Evolutionary conservation across 2,888 invertebrate species (phyloP), one percentile per base, ranked within the genome.

Genomic region (Galeopsomyia nigrocyanea): DNA sequence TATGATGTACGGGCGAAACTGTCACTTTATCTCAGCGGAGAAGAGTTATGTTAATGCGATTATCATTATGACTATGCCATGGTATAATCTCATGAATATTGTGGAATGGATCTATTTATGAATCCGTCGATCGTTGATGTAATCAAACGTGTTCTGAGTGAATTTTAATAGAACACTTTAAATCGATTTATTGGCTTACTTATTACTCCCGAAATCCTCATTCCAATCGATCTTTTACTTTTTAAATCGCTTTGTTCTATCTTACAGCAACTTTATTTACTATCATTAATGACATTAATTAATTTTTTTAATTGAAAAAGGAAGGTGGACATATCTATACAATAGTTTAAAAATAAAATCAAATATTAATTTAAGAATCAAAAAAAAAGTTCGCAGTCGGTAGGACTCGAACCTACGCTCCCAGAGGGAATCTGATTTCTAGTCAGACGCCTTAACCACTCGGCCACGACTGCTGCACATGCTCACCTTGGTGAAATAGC

Each of bases 341-440:
- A n/a, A n/a, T n/a, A n/a, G n/a, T n/a, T n/a, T n/a, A n/a, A n/a
- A n/a, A n/a, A n/a, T n/a, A n/a, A n/a, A n/a, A n/a, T n/a, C n/a
- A n/a, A n/a, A n/a, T n/a, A n/a, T n/a, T n/a, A n/a, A n/a, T n/a
- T 26, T 26, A 26, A 2, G 26, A 26, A 26, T 26, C n/a, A 64
- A 60, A 66, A 63, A 50, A 62, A 75, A 60, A 31, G 10, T 14
- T 81, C 93, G 93, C 93, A 92, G 93, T 91, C 92, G 92, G 93
- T 92, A 93, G 93, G 93, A 93, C 92, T 93, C 93, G 93, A 93
- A 93, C 93, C 93, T 93, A 92, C 93, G 93, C 93, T 93, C 93
- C 93, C 92, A 93, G 92, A 93, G 93, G 93, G 93, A 93, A 93
- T 92, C 92, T 92, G 93, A 93, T 93, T 93, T 93, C 93, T 91